These are phyloP conservation scores for Cryptus viduatorius DNA, from an alignment of 2,888 invertebrate species.

Conservation along the genomic window DNA sequence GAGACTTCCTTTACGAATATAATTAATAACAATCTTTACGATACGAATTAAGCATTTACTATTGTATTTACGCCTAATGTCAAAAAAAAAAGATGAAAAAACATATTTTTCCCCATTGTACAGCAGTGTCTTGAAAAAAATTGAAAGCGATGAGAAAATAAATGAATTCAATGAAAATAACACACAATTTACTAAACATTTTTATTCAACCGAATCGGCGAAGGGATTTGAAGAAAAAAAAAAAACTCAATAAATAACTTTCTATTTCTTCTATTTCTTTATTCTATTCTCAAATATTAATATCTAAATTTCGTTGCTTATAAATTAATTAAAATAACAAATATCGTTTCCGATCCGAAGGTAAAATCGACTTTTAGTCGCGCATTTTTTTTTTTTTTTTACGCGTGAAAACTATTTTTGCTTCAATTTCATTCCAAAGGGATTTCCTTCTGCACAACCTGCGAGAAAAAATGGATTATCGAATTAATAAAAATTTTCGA, in stretches of 20 bases:
- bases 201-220: neutral
- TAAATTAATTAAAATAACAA: conserved; percentile 32
- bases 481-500: neutral
- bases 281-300: conserved; percentile 40
- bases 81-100: conserved; percentile 39
- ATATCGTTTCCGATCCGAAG: conserved; percentile 1
- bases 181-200: neutral
- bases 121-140: conserved; percentile 61
- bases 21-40: conserved; percentile 54
- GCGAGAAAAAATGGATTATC: conserved; percentile 83
- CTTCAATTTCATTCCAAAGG: conserved; percentile 87
- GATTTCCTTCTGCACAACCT: conserved; percentile 91
- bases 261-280: conserved; percentile 6
- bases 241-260: neutral
- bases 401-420: neutral
- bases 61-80: conserved; percentile 59
- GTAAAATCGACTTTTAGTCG: neutral
- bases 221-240: neutral
- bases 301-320: conserved; percentile 14
- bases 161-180: conserved; percentile 46
- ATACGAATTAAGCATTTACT: conserved; percentile 61
- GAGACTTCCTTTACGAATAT: conserved; percentile 55
- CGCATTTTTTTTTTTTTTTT: neutral
- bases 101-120: conserved; percentile 67
- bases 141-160: conserved; percentile 56